phyloP scores from a whole-genome alignment of 2,888 invertebrate genomes.

The Polietes domitor region DNA sequence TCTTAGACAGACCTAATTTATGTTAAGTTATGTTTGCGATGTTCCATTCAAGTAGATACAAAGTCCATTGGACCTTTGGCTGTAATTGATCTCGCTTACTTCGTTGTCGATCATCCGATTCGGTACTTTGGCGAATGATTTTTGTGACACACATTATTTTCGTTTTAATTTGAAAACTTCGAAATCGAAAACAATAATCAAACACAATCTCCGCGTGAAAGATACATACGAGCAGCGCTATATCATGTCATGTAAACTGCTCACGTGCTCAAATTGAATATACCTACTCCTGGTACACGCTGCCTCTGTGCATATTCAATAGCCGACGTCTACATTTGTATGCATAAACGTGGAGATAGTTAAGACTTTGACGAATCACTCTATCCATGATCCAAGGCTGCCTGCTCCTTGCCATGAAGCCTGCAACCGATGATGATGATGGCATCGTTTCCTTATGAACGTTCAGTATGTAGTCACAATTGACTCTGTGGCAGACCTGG shows the following conservation, averaged over 20 bases:
- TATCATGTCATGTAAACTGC: conserved; percentile 60
- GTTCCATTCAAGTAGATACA: no score
- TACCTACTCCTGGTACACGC: neutral
- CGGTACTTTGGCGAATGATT: no score
- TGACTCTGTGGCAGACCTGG: neutral
- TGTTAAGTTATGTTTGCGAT: no score
- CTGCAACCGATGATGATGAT: neutral
- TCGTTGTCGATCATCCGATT: no score
- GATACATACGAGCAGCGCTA: neutral
- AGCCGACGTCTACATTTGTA: neutral
- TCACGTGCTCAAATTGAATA: conserved; percentile 60
- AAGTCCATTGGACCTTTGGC: no score
- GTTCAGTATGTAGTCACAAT: neutral
- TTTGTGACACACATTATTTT: no score
- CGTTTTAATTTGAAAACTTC: no score
- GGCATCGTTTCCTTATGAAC: neutral
- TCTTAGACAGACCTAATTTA: no score
- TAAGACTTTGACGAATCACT: neutral
- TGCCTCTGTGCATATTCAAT: no score
- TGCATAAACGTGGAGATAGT: neutral
- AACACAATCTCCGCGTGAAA: no score
- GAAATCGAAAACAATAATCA: no score
- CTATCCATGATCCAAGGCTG: neutral
- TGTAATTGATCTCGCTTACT: no score
- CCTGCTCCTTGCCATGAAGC: neutral